Evolutionary conservation across 2,888 invertebrate genomes (phyloP).

Genomic region (Pseudococcus longispinus): DNA sequence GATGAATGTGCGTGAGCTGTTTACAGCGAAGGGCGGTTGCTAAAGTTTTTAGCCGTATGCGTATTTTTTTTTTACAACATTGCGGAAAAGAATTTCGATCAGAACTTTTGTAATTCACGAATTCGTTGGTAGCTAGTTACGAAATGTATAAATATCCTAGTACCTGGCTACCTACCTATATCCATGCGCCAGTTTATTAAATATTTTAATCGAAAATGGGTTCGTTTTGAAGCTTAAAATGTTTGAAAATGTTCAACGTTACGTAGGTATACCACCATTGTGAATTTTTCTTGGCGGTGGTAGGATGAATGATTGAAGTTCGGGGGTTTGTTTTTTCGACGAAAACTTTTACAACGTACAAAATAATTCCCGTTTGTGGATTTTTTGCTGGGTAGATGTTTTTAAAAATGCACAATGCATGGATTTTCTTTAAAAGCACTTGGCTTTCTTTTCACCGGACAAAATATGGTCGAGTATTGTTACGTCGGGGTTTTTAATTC

Average conservation of each 20-base stretch:
- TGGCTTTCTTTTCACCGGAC: not conserved
- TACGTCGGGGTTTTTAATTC: not conserved
- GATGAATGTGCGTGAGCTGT: not conserved
- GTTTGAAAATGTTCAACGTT: not conserved
- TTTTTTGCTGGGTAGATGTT: not conserved
- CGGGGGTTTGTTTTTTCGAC: not conserved
- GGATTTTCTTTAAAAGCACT: not conserved
- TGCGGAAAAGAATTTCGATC: not conserved
- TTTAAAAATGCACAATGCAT: not conserved
- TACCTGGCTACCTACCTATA: not conserved
- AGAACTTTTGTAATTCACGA: not conserved
- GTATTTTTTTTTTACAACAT: not conserved
- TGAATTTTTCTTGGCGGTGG: not conserved
- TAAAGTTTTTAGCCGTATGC: not conserved
- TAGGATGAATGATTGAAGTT: not conserved
- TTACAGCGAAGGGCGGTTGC: not conserved
- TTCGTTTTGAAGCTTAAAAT: not conserved
- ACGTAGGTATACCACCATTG: too few species aligned
- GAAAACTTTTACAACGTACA: not conserved
- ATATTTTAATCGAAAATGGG: not conserved
- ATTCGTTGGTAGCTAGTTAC: not conserved
- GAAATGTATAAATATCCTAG: too few species aligned
- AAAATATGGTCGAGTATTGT: not conserved
- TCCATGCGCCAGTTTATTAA: not conserved
- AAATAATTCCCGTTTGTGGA: not conserved